Conservation (phyloP, 37 sponge, comb jelly and placozoan genomes). For the Chondrilla cf. caribensis region DNA sequence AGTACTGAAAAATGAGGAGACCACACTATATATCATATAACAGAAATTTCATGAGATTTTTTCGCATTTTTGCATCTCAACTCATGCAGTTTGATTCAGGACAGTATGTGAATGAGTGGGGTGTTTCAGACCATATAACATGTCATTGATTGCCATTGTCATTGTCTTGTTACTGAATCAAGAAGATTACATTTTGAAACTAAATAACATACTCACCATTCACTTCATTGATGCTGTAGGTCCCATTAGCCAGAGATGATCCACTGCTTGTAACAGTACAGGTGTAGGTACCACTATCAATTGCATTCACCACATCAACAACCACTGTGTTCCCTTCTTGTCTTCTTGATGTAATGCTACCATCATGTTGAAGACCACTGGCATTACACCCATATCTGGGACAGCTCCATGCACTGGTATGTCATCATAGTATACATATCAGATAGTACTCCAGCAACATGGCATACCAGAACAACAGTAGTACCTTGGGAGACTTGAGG, state of each 20-base stretch:
- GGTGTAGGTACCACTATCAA: neutral
- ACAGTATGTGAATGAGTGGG: too few species aligned
- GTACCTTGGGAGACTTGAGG: constrained; percentile 7
- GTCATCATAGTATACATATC: neutral
- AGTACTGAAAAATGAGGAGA: too few species aligned
- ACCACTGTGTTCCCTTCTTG: constrained; percentile 9
- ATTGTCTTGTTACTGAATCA: too few species aligned
- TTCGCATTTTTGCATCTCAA: too few species aligned
- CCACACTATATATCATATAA: too few species aligned
- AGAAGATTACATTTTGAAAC: too few species aligned
- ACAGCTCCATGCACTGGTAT: constrained; percentile 22
- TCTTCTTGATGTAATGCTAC: neutral
- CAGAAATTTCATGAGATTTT: too few species aligned
- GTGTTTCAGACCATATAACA: too few species aligned
- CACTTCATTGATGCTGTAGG: neutral
- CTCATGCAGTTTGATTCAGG: too few species aligned
- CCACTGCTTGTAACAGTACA: neutral
- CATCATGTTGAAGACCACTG: neutral
- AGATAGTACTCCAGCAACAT: constrained; percentile 15
- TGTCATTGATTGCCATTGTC: too few species aligned
- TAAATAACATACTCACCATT: too few species aligned
- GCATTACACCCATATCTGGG: neutral
- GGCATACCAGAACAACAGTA: constrained; percentile 12
- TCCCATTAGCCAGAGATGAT: neutral
- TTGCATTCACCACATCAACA: neutral